phyloP scores from a whole-genome alignment of 2,888 invertebrate species.

The Incurvaria masculella region DNA sequence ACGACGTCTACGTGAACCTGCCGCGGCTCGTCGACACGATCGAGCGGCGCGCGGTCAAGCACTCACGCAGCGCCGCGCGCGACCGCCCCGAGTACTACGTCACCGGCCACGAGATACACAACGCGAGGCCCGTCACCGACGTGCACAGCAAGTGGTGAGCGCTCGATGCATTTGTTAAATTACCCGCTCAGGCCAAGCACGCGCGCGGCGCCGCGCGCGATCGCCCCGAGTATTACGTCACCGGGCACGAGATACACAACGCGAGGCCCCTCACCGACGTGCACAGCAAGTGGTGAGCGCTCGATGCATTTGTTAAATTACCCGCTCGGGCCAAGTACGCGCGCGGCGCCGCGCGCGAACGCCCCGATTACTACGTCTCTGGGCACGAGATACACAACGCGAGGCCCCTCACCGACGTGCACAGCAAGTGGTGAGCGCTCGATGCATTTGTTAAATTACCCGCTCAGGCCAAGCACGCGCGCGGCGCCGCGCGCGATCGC shows the following conservation, averaged over 20 bases:
- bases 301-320: not conserved
- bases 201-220: slow-evolving; percentile 16
- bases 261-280: slow-evolving; percentile 72
- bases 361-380: slow-evolving; percentile 55
- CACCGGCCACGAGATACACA: slow-evolving; percentile 75
- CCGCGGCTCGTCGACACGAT: slow-evolving; percentile 59
- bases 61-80: slow-evolving; percentile 17
- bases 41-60: slow-evolving; percentile 28
- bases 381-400: slow-evolving; percentile 80
- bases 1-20: slow-evolving; percentile 82
- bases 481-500: slow-evolving; percentile 17
- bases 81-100: slow-evolving; percentile 50
- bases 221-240: slow-evolving; percentile 51
- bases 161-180: slow-evolving; percentile 1
- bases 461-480: slow-evolving; percentile 22
- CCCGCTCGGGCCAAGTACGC: slow-evolving; percentile 23
- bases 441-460: too few relatives aligned
- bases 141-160: slow-evolving; percentile 72
- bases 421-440: slow-evolving; percentile 68
- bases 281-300: slow-evolving; percentile 70
- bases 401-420: slow-evolving; percentile 67
- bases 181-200: slow-evolving; percentile 24
- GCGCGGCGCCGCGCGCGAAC: slow-evolving; percentile 17
- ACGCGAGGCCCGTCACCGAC: slow-evolving; percentile 71
- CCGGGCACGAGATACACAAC: slow-evolving; percentile 76